phyloP scores from a whole-genome alignment of 2,797 vertebrate genomes.

The Halcyon smyrnensis region DNA sequence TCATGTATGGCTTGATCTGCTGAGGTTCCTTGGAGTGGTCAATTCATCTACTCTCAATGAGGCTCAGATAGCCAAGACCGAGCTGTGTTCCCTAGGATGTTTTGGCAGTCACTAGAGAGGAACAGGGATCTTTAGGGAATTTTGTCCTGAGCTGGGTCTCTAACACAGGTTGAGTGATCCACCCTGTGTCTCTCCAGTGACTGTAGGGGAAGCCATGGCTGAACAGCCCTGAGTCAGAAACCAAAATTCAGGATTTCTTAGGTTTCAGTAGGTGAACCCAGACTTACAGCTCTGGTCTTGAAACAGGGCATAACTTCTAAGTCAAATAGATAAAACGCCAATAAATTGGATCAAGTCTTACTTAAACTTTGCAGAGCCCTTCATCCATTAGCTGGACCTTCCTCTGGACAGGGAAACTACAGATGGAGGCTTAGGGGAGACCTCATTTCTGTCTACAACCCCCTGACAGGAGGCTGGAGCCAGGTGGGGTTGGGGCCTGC shows the following conservation, averaged over 20 bases:
- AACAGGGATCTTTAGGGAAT: background rate
- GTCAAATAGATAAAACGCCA: background rate
- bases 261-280: background rate
- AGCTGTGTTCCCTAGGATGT: no score
- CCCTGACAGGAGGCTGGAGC: no score
- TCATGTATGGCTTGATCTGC: background rate
- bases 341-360: background rate
- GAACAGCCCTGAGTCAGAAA: background rate
- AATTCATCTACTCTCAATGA: background rate
- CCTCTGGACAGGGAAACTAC: background rate
- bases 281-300: background rate
- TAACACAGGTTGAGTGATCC: background rate
- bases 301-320: background rate
- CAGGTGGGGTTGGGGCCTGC: no score
- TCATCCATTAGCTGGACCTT: background rate
- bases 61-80: no score
- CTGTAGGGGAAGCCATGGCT: background rate
- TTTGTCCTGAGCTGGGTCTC: background rate
- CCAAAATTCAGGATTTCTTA: background rate
- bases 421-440: background rate
- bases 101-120: no score
- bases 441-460: no score
- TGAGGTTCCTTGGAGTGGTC: background rate
- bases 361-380: background rate
- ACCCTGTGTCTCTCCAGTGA: background rate